Conservation (phyloP, 2,113 vertebrate species). For the Porphyrio hochstetteri region DNA sequence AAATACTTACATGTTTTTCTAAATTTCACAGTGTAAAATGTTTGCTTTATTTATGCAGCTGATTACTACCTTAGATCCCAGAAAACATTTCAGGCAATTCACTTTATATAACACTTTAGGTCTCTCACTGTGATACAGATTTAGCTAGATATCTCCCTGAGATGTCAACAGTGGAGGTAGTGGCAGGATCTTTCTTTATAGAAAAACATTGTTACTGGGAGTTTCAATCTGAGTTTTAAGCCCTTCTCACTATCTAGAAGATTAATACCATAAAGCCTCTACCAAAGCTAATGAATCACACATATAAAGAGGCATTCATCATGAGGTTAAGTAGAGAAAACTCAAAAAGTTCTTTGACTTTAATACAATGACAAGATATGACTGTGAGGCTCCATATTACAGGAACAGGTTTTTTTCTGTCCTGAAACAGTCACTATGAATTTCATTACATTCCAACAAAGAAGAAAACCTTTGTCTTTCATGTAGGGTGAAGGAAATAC, state of each 20-base stretch:
- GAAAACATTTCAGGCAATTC: neutral
- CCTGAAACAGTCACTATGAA: neutral
- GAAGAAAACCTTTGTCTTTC: neutral
- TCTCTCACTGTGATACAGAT: neutral
- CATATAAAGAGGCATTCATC: neutral
- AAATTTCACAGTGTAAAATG: neutral
- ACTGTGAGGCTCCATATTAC: neutral
- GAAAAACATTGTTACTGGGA: neutral
- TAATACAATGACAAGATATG: neutral
- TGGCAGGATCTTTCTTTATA: neutral
- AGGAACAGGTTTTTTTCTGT: neutral
- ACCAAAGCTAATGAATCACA: neutral
- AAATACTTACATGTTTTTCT: neutral
- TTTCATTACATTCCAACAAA: neutral
- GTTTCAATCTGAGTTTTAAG: neutral
- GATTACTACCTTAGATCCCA: neutral
- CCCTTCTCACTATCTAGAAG: neutral
- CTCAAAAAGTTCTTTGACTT: neutral
- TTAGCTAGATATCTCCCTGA: neutral
- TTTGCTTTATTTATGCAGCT: neutral
- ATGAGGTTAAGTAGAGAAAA: neutral
- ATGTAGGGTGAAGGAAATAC: neutral
- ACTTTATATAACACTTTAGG: neutral
- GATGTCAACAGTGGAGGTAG: neutral
- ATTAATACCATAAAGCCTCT: neutral